Conservation (phyloP, 2,113 vertebrate genomes). For the Zootoca vivipara region DNA sequence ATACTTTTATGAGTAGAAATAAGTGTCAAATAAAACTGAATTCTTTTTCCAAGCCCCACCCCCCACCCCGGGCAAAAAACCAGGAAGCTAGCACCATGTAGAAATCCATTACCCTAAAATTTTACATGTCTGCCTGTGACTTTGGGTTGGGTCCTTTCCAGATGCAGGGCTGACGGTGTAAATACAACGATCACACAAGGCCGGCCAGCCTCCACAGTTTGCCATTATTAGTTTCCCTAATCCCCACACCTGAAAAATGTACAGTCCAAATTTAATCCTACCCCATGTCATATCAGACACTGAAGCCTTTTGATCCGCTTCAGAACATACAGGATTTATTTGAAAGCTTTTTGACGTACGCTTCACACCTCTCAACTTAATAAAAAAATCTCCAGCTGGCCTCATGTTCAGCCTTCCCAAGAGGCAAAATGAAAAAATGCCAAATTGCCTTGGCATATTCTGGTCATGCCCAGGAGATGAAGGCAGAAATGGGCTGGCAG, state of each 20-base stretch:
- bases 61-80: too few relatives aligned
- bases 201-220: background rate
- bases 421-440: constrained; percentile 47
- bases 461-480: background rate
- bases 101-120: constrained; percentile 10
- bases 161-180: background rate
- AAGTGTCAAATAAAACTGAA: too few relatives aligned
- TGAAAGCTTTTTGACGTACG: constrained; percentile 34
- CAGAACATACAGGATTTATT: constrained; percentile 47
- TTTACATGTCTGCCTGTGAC: constrained; percentile 6
- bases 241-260: background rate
- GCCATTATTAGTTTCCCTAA: background rate
- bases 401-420: constrained; percentile 58
- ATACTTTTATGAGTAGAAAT: too few relatives aligned
- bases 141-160: background rate
- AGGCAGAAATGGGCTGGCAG: background rate
- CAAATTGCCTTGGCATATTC: background rate
- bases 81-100: background rate
- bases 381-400: constrained; percentile 46
- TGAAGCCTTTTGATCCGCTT: constrained; percentile 43
- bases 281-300: background rate
- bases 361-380: constrained; percentile 37
- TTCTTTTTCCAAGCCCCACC: too few relatives aligned
- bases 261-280: constrained; percentile 3
- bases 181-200: background rate